These are phyloP conservation scores for Brachypteracias leptosomus DNA, from an alignment of 2,113 vertebrate genomes.

Conservation along the genomic window DNA sequence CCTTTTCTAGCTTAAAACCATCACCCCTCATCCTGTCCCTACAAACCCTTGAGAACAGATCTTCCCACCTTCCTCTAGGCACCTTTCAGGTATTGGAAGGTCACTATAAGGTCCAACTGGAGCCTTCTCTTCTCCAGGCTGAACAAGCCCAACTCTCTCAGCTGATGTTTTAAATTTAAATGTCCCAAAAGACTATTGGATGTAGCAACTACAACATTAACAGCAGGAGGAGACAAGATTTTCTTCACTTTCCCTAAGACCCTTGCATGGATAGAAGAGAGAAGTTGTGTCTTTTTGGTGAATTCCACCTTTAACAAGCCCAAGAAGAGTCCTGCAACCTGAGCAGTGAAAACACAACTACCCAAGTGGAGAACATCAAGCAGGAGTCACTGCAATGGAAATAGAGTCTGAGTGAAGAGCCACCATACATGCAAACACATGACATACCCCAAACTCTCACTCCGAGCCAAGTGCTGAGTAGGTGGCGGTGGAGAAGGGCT, in stretches of 20 bases:
- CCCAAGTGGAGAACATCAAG: fast-evolving
- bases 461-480: background rate
- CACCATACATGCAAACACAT: background rate
- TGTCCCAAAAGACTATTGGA: background rate
- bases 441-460: background rate
- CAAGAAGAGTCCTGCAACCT: background rate
- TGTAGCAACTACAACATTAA: background rate
- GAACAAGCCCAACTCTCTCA: no score
- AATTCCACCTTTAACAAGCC: background rate
- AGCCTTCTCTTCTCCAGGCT: no score
- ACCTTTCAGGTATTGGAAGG: no score
- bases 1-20: no score
- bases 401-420: background rate
- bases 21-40: no score
- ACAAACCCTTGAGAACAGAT: no score
- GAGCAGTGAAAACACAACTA: background rate
- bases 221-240: background rate
- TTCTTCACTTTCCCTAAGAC: background rate
- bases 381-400: background rate
- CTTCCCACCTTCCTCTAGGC: no score
- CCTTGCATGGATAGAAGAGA: background rate
- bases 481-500: background rate
- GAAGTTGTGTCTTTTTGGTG: background rate
- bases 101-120: no score
- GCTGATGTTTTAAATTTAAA: no score